Evolutionary conservation across 2,888 invertebrate genomes (phyloP).

Genomic region (Volucella inflata): DNA sequence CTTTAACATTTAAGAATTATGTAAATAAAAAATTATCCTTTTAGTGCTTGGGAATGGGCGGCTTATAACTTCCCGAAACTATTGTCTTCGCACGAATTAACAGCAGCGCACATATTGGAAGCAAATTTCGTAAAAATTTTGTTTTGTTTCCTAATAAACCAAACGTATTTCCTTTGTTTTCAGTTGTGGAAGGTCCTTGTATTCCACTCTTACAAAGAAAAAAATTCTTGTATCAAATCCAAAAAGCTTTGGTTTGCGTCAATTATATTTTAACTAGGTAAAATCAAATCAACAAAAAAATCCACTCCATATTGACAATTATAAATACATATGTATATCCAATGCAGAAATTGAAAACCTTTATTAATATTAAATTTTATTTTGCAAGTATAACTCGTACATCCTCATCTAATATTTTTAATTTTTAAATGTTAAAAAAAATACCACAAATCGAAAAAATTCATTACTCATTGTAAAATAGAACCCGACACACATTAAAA

Average conservation of each 20-base stretch:
- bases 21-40: slow-evolving; percentile 10
- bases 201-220: slow-evolving; percentile 67
- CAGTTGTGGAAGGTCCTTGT: slow-evolving; percentile 58
- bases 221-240: slow-evolving; percentile 65
- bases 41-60: slow-evolving; percentile 29
- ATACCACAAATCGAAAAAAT: slow-evolving; percentile 6
- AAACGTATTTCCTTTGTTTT: slow-evolving; percentile 57
- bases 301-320: slow-evolving; percentile 59
- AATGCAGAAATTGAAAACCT: slow-evolving; percentile 23
- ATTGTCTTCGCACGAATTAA: slow-evolving; percentile 31
- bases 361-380: slow-evolving; percentile 3
- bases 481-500: slow-evolving; percentile 55
- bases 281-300: slow-evolving; percentile 22
- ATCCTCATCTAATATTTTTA: slow-evolving; percentile 24
- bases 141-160: slow-evolving; percentile 24
- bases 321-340: not conserved
- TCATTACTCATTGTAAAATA: slow-evolving; percentile 71
- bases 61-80: not conserved
- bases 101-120: slow-evolving; percentile 22
- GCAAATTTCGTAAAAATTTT: not conserved
- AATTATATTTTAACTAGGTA: slow-evolving; percentile 61
- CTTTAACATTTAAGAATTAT: not conserved
- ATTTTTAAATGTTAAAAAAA: slow-evolving; percentile 22
- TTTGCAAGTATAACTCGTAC: slow-evolving; percentile 23
- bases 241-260: slow-evolving; percentile 65